phyloP scores from a whole-genome alignment of 2,113 vertebrate species.

The Nipponia nippon region DNA sequence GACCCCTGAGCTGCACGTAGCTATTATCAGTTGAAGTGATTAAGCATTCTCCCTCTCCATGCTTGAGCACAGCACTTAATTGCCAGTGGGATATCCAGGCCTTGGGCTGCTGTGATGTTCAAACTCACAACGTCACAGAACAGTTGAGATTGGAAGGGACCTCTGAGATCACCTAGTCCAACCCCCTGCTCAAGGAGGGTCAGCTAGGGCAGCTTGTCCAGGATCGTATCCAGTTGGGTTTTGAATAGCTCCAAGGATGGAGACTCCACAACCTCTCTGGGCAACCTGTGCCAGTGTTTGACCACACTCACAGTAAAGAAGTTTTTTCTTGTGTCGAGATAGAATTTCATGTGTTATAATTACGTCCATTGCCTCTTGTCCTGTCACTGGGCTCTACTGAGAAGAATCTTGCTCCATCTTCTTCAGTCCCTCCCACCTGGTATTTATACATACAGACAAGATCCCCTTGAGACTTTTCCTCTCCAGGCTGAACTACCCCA shows the following conservation, averaged over 20 bases:
- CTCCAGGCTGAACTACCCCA: neutral
- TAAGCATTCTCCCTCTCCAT: neutral
- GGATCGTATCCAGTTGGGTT: too few species aligned
- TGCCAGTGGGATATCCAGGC: neutral
- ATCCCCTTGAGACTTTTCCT: neutral
- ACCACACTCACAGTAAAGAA: neutral
- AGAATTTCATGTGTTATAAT: neutral
- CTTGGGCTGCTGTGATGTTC: neutral
- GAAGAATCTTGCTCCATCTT: neutral
- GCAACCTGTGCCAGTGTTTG: neutral
- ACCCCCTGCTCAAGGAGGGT: too few species aligned
- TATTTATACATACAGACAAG: neutral
- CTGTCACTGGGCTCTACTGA: neutral
- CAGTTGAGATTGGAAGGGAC: too few species aligned
- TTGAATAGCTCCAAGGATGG: too few species aligned
- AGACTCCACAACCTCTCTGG: neutral
- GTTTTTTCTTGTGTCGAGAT: neutral
- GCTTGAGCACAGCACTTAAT: neutral
- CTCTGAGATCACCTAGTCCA: too few species aligned
- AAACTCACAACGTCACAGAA: neutral
- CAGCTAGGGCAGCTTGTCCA: too few species aligned
- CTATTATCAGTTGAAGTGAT: neutral
- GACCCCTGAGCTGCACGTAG: neutral
- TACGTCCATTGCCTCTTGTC: neutral
- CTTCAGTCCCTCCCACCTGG: neutral